Percentiles rank a stretch among this genome's conserved stretches.
Conservation (phyloP, 2,797 vertebrate species). For the Coccyzus lansbergi region DNA sequence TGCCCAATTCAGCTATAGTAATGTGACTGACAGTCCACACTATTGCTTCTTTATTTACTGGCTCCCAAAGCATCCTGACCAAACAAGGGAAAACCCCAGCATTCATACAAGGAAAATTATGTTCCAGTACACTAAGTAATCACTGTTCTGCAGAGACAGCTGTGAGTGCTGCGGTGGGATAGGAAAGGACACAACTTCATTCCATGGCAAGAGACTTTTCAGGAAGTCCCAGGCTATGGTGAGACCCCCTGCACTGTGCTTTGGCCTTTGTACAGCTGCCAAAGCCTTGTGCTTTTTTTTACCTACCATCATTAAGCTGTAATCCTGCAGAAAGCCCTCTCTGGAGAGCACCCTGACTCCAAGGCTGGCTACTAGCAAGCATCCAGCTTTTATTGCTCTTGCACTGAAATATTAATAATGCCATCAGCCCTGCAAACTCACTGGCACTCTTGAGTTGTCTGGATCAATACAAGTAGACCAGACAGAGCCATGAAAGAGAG, state of each 20-base stretch:
- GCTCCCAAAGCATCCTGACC: background rate
- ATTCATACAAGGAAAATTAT: background rate
- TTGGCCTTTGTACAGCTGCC: background rate
- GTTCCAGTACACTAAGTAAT: background rate
- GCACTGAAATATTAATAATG: slow-evolving; percentile 37
- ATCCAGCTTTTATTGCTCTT: background rate
- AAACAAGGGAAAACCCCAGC: fast-evolving
- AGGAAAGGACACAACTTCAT: background rate
- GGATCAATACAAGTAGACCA: slow-evolving; percentile 2
- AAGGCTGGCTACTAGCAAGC: background rate
- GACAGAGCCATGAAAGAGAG: background rate
- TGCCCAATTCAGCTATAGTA: background rate
- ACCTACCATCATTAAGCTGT: background rate
- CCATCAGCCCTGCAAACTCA: background rate
- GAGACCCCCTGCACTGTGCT: background rate
- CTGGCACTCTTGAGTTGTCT: background rate
- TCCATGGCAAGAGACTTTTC: background rate
- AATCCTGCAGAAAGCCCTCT: background rate
- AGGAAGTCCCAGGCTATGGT: background rate
- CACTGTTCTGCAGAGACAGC: background rate
- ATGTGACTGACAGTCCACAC: background rate
- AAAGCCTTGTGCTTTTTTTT: background rate
- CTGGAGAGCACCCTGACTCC: background rate
- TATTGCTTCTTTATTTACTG: background rate
- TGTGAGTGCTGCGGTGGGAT: fast-evolving